A percentile compares a stretch with the other conserved stretches of the same genome.
Evolutionary conservation across 2,888 invertebrate genomes (phyloP).

Genomic region (Phyllotreta cruciferae): DNA sequence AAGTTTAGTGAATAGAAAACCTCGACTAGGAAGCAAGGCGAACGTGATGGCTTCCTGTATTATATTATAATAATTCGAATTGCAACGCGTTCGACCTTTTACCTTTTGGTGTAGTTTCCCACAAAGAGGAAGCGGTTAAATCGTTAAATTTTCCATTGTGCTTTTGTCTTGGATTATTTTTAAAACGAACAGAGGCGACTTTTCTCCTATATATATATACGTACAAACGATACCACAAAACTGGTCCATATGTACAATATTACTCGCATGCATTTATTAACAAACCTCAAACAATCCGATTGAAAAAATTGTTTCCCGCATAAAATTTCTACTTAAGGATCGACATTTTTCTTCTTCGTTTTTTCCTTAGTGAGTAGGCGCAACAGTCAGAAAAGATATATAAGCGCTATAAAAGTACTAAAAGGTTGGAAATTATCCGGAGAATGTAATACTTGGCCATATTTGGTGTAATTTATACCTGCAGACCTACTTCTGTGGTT

Average conservation of each 20-base stretch:
- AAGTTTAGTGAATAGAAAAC: neutral
- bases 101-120: constrained; percentile 1
- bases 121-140: constrained; percentile 3
- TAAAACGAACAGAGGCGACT: too few species aligned
- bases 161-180: neutral
- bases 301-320: neutral
- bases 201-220: too few species aligned
- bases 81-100: constrained; percentile 5
- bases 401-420: constrained; percentile 30
- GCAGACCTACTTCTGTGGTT: constrained; percentile 41
- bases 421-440: constrained; percentile 38
- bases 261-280: too few species aligned
- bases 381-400: constrained; percentile 25
- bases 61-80: constrained; percentile 6
- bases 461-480: constrained; percentile 47
- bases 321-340: neutral
- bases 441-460: constrained; percentile 45
- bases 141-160: constrained; percentile 1
- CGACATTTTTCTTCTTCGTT: constrained; percentile 3
- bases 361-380: constrained; percentile 21
- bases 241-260: too few species aligned
- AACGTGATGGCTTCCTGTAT: neutral
- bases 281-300: too few species aligned
- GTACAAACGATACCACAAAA: too few species aligned
- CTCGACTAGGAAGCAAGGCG: neutral